Evolutionary conservation across 2,113 vertebrate species (phyloP).

Genomic region (Columba livia): DNA sequence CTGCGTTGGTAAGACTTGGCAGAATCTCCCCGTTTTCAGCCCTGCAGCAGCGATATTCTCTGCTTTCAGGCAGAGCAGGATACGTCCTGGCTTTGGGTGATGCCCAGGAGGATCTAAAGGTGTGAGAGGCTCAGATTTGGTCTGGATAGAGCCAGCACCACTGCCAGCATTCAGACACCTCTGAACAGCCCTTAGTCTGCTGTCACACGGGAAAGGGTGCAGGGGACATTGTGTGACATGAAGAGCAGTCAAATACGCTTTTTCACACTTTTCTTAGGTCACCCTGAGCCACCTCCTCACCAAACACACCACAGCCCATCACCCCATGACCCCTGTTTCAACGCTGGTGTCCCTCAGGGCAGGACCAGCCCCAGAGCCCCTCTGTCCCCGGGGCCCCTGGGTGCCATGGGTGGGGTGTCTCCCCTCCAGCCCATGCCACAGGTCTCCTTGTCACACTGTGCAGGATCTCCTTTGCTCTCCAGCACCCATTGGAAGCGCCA

Average conservation of each 20-base stretch:
- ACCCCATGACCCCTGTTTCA: background rate
- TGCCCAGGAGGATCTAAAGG: background rate
- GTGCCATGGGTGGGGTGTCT: background rate
- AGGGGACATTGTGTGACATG: background rate
- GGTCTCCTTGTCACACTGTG: background rate
- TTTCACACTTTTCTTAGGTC: background rate
- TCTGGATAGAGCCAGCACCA: background rate
- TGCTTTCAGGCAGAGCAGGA: background rate
- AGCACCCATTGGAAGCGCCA: background rate
- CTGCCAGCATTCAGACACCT: background rate
- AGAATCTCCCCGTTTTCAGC: background rate
- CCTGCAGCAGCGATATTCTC: background rate
- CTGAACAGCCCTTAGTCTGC: background rate
- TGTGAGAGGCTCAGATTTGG: background rate
- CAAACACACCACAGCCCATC: rapidly evolving
- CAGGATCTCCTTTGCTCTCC: background rate
- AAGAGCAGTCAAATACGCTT: background rate
- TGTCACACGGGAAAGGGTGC: background rate
- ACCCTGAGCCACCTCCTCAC: background rate
- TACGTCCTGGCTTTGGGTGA: background rate
- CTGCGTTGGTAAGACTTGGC: background rate
- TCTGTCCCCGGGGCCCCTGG: background rate
- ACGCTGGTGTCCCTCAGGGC: rapidly evolving
- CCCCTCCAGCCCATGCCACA: background rate
- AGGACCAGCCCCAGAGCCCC: background rate